phyloP scores from a whole-genome alignment of 2,113 vertebrate species.

The Arizona elegans region DNA sequence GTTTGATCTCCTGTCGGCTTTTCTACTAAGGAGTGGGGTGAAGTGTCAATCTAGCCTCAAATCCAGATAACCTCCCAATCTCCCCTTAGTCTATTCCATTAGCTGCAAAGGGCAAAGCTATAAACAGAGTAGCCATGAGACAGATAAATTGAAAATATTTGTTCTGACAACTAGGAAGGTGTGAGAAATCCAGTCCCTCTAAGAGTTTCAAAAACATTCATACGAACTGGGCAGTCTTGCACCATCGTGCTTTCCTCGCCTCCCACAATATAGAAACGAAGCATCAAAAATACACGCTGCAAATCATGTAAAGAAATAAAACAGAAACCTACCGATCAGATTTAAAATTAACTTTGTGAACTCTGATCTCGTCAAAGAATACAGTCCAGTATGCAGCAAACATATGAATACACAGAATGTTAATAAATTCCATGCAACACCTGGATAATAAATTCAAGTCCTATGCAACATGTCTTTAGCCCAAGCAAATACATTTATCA shows the following conservation, averaged over 20 bases:
- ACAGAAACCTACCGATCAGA: neutral
- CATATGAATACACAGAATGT: neutral
- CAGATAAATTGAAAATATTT: constrained; percentile 1
- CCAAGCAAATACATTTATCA: neutral
- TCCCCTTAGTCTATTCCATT: neutral
- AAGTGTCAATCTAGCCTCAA: neutral
- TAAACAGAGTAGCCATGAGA: neutral
- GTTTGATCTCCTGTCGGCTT: neutral
- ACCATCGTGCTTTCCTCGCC: neutral
- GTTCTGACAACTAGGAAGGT: constrained; percentile 13
- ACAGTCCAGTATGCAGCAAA: neutral
- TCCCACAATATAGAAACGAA: neutral
- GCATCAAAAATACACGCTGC: neutral
- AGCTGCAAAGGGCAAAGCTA: neutral
- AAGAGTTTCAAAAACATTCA: neutral
- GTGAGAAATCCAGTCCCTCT: constrained; percentile 5
- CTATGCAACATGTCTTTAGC: neutral
- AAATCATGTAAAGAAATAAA: neutral
- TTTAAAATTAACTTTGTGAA: neutral
- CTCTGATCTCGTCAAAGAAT: neutral
- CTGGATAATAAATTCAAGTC: neutral
- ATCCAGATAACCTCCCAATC: neutral
- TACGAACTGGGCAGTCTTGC: neutral
- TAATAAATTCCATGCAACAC: neutral
- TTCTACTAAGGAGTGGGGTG: neutral